These are phyloP conservation scores for Corydoras maculifer DNA, from an alignment of 2,113 vertebrate genomes.

Conservation along the genomic window DNA sequence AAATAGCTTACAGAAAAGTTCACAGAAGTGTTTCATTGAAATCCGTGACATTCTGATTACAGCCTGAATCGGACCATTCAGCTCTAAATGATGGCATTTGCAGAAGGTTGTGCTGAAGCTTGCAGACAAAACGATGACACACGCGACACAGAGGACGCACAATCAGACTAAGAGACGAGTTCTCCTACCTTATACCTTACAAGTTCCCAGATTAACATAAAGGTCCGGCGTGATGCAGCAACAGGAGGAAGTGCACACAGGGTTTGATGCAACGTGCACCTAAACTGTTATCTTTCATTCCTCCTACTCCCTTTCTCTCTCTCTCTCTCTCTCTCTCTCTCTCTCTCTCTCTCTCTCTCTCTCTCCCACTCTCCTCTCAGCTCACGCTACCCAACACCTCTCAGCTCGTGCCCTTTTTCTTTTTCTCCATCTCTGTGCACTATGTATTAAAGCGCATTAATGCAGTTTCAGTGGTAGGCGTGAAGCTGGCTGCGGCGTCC, in stretches of 20 bases:
- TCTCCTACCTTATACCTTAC: constrained; percentile 22
- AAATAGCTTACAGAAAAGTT: too few relatives aligned
- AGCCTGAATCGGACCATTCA: too few relatives aligned
- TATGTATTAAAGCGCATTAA: constrained; percentile 44
- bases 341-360: constrained; percentile 50
- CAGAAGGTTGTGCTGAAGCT: too few relatives aligned
- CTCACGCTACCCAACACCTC: constrained; percentile 37
- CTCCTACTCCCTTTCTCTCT: constrained; percentile 53
- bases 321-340: constrained; percentile 49
- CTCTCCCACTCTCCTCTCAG: constrained; percentile 41
- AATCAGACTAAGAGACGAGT: constrained; percentile 18
- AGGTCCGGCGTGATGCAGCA: constrained; percentile 29
- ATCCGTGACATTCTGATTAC: too few relatives aligned
- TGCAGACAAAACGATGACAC: too few relatives aligned
- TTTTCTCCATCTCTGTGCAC: constrained; percentile 27
- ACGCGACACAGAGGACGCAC: not conserved
- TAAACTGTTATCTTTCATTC: constrained; percentile 45
- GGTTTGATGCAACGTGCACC: constrained; percentile 46
- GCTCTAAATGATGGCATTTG: too few relatives aligned
- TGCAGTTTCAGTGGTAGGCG: constrained; percentile 43
- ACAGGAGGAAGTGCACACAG: constrained; percentile 27
- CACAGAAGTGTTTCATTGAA: too few relatives aligned
- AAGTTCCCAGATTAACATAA: constrained; percentile 20
- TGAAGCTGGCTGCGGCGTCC: not conserved
- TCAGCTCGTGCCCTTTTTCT: constrained; percentile 48